Conservation (phyloP, 2,113 vertebrate species). For the Forbesichthys agassizii region DNA sequence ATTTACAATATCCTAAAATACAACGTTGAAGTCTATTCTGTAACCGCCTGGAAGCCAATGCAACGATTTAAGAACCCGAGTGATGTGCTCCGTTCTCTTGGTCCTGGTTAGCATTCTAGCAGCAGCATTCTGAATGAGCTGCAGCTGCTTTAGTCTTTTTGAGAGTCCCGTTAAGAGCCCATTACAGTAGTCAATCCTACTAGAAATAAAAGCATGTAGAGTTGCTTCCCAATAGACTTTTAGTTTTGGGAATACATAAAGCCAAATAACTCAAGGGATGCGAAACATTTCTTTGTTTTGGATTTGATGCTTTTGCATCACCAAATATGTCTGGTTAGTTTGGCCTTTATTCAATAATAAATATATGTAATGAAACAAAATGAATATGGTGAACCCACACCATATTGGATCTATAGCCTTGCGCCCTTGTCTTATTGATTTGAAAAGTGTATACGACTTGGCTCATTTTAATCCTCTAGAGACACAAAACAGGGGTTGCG, state of each 20-base stretch:
- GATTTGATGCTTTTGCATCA: constrained; percentile 7
- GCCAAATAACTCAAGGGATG: constrained; percentile 2
- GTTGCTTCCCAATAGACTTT: constrained; percentile 18
- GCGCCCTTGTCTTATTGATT: not conserved
- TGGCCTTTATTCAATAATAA: constrained; percentile 11
- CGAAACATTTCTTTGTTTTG: constrained; percentile 17
- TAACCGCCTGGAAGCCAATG: too few species aligned
- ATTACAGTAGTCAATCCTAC: too few species aligned
- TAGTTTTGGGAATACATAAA: constrained; percentile 1
- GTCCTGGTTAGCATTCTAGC: too few species aligned
- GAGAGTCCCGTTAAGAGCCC: too few species aligned
- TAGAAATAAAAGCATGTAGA: too few species aligned
- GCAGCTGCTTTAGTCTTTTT: too few species aligned
- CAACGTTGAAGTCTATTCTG: too few species aligned
- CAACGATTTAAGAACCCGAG: too few species aligned
- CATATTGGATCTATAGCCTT: not conserved
- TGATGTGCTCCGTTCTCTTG: too few species aligned
- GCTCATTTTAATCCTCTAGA: not conserved
- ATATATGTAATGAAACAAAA: not conserved
- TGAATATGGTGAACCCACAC: not conserved
- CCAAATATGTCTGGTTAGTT: constrained; percentile 3
- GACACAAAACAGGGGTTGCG: not conserved
- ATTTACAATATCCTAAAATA: too few species aligned
- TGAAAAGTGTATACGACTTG: not conserved
- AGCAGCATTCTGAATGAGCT: too few species aligned